Evolutionary conservation across 2,113 vertebrate genomes (phyloP).

Genomic region (Melozone crissalis): DNA sequence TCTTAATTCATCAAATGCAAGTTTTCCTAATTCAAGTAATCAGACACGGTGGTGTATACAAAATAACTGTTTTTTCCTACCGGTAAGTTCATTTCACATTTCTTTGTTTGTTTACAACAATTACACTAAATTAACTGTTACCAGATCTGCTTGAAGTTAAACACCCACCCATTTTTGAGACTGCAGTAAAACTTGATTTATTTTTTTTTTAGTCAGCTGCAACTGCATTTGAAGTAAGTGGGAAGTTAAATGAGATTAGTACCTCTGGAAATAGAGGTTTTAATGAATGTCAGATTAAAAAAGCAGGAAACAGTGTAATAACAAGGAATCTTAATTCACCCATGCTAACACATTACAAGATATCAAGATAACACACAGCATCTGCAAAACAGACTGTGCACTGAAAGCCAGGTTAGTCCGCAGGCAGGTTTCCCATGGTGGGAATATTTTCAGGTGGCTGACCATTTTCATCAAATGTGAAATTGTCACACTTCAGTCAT

Average conservation of each 20-base stretch:
- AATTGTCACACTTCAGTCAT: background rate
- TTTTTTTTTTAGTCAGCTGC: background rate
- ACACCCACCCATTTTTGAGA: background rate
- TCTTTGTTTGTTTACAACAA: background rate
- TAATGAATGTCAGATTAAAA: background rate
- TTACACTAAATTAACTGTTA: background rate
- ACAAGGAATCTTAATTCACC: background rate
- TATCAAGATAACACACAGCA: background rate
- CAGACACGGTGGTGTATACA: constrained; percentile 76
- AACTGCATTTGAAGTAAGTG: constrained; percentile 1
- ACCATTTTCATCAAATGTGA: background rate
- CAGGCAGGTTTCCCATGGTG: background rate
- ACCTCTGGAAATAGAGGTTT: background rate
- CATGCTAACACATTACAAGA: rapidly evolving
- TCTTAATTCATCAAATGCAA: constrained; percentile 87
- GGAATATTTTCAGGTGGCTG: background rate
- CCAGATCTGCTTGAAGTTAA: constrained; percentile 12
- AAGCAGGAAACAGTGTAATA: background rate
- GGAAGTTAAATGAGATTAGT: background rate
- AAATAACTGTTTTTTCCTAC: constrained; percentile 91
- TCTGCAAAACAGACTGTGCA: background rate
- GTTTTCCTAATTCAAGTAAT: constrained; percentile 71
- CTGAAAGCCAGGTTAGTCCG: background rate
- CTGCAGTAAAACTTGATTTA: background rate
- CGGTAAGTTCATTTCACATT: constrained; percentile 80